Conservation (phyloP, 2,797 vertebrate genomes). For the Diplodus sargus region DNA sequence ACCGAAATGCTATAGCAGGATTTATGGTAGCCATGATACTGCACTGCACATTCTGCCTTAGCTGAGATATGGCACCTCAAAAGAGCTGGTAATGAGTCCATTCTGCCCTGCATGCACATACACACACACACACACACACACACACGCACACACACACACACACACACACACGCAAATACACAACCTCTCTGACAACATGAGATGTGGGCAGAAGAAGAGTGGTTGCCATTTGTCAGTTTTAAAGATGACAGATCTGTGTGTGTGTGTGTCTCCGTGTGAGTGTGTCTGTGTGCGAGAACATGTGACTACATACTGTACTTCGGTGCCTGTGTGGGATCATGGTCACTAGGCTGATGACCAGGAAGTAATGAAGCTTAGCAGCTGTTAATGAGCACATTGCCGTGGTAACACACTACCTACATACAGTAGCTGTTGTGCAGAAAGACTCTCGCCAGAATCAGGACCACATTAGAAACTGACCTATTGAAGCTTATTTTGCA, state of each 20-base stretch:
- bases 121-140: neutral
- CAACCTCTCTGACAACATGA: neutral
- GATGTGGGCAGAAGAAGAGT: slow-evolving; percentile 6
- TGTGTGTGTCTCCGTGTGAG: neutral
- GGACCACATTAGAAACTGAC: slow-evolving; percentile 4
- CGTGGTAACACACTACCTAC: slow-evolving; percentile 50
- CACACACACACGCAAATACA: neutral
- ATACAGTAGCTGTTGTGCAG: slow-evolving; percentile 6
- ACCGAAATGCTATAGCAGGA: neutral
- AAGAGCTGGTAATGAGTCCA: slow-evolving; percentile 35
- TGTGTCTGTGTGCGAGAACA: slow-evolving; percentile 4
- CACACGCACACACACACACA: neutral
- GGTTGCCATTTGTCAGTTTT: slow-evolving; percentile 40
- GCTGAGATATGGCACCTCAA: slow-evolving; percentile 17
- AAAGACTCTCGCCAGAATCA: slow-evolving; percentile 14
- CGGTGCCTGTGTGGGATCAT: slow-evolving; percentile 51
- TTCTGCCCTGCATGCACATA: neutral
- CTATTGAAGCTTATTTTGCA: neutral
- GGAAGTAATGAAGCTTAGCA: slow-evolving; percentile 75
- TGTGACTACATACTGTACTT: slow-evolving; percentile 29
- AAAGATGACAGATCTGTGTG: slow-evolving; percentile 12
- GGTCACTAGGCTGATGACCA: slow-evolving; percentile 70
- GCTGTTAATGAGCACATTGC: slow-evolving; percentile 75
- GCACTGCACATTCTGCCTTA: neutral
- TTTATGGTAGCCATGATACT: slow-evolving; percentile 20